Evolutionary conservation across 2,113 vertebrate genomes (phyloP), one percentile per base, ranked within the genome.

Genomic region (Callithrix jacchus): DNA sequence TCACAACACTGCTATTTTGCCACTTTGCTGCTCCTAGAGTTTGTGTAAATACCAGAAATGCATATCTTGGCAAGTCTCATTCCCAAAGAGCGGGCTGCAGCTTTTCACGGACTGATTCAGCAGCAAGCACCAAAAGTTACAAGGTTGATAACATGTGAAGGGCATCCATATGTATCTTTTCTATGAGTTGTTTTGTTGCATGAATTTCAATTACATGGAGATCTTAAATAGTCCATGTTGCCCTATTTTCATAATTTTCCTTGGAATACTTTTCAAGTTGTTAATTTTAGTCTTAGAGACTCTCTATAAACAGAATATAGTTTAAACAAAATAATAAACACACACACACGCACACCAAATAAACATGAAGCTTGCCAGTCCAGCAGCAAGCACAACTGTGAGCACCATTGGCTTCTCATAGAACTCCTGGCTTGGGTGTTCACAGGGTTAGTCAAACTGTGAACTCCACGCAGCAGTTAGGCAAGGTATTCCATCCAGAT

Each of bases 341-440:
- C 95, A 94, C 95, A 86, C 85, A 81, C 93, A 83, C 81, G 4
- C 91, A 88, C 68, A 94, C 95, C 97, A 91, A 93, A 95, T 96
- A 85, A 98, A 96, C 96, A 91, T 54, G 96, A 93, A 91, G 95
- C 98, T 98, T 98, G 98, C 98, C 98, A 98, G 98, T 95, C 98
- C 98, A 99, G 98, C 98, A 99, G 98, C 98, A 99, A 98, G 98
- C 97, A 42, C 92, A 68, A 56, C 8, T 73, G 61, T 93, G 97
- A 98, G 98, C 98, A 98, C 98, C 98, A 92, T 97, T 35, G 77
- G 88, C 25, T 47, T 77, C 70, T 42, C 11, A 8, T 21, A 3
- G 11, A 54, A 89, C 61, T 83, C 61, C 92, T 7, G 61, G 32
- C 49, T 37, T 2, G 6, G 30, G 25, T 5, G 11, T 81, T 85